Evolutionary conservation across 1,140 invertebrate genomes (phyloP).

Genomic region (Leptinotarsa undecemlineata): DNA sequence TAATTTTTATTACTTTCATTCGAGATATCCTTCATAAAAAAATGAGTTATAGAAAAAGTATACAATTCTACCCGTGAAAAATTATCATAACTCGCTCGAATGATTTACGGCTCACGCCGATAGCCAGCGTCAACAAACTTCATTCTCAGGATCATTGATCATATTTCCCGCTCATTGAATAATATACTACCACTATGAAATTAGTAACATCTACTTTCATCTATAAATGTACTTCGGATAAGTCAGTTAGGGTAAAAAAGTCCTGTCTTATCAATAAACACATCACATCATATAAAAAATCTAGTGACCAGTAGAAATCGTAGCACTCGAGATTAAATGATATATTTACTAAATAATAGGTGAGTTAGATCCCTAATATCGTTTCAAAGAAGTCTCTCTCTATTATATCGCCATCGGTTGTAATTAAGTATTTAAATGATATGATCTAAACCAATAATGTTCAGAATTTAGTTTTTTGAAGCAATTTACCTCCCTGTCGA

Average conservation of each 20-base stretch:
- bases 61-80: too few relatives aligned
- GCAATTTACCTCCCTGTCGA: conserved; percentile 29
- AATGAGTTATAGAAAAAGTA: too few relatives aligned
- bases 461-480: conserved; percentile 27
- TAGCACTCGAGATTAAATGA: conserved; percentile 27
- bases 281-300: conserved; percentile 7
- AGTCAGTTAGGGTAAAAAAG: conserved; percentile 4
- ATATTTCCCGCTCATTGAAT: too few relatives aligned
- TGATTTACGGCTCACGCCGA: too few relatives aligned
- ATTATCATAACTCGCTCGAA: too few relatives aligned
- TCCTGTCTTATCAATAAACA: not conserved
- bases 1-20: too few relatives aligned
- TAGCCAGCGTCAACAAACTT: too few relatives aligned
- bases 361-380: conserved; percentile 23
- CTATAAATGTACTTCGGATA: too few relatives aligned
- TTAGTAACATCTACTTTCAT: too few relatives aligned
- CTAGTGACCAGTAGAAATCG: conserved; percentile 18
- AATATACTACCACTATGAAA: too few relatives aligned
- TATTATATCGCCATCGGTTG: conserved; percentile 31
- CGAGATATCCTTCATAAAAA: too few relatives aligned
- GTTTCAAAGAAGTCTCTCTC: conserved; percentile 24
- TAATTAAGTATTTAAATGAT: conserved; percentile 34
- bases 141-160: too few relatives aligned
- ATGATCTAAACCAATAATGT: conserved; percentile 29
- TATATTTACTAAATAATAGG: conserved; percentile 29